Conservation (phyloP, 2,888 invertebrate species). For the Cremastobaeus sp. region DNA sequence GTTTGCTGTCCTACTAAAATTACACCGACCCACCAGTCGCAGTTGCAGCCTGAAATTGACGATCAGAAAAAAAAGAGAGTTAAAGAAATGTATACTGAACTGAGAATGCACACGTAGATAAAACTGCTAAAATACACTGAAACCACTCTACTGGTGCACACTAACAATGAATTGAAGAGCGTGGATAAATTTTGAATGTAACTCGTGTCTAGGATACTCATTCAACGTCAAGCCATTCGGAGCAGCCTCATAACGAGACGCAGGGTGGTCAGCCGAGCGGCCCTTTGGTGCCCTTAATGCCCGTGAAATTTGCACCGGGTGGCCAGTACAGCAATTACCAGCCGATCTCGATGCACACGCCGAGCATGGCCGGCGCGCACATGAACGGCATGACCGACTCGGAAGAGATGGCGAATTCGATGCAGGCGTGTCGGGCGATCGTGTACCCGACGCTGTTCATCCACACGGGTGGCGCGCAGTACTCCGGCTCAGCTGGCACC, state of each 20-base stretch:
- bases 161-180: not conserved
- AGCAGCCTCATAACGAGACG: slow-evolving; percentile 70
- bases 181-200: slow-evolving; percentile 16
- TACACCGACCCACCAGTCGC: no score
- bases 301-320: slow-evolving; percentile 73
- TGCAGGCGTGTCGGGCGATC: slow-evolving; percentile 70
- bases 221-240: slow-evolving; percentile 75
- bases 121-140: not conserved
- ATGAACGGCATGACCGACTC: slow-evolving; percentile 65
- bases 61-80: no score
- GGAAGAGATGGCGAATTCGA: slow-evolving; percentile 68
- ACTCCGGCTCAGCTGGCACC: slow-evolving; percentile 60
- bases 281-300: slow-evolving; percentile 71
- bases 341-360: slow-evolving; percentile 67
- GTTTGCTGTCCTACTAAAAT: no score
- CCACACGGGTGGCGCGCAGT: slow-evolving; percentile 66
- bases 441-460: slow-evolving; percentile 73
- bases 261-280: slow-evolving; percentile 65
- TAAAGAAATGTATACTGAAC: no score
- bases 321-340: slow-evolving; percentile 72
- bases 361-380: slow-evolving; percentile 66
- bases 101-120: no score
- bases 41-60: no score
- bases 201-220: slow-evolving; percentile 72
- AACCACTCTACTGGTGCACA: slow-evolving; percentile 1